phyloP scores from a whole-genome alignment of 2,113 vertebrate species.

The Oostethus manadensis region DNA sequence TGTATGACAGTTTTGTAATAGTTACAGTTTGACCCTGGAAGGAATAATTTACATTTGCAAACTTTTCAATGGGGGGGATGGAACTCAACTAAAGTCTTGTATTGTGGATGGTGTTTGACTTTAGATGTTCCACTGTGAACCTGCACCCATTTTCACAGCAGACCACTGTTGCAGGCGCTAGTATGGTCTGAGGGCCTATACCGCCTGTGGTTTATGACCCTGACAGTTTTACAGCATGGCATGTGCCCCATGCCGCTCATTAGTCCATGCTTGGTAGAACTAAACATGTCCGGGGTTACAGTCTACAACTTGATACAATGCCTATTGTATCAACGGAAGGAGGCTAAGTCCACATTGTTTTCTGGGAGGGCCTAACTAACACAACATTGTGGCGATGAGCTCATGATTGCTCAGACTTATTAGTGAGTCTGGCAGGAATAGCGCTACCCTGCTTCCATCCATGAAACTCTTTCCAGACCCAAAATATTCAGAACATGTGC shows the following conservation, averaged over 20 bases:
- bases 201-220: background rate
- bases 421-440: background rate
- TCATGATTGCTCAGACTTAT: too few relatives aligned
- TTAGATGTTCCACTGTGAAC: background rate
- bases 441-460: background rate
- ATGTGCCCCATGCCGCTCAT: slow-evolving; percentile 6
- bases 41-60: background rate
- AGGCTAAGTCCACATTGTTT: background rate
- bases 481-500: background rate
- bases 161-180: slow-evolving; percentile 11
- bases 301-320: background rate
- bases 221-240: slow-evolving; percentile 22
- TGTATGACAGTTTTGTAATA: too few relatives aligned
- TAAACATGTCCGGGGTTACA: background rate
- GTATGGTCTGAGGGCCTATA: slow-evolving; percentile 10
- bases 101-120: background rate
- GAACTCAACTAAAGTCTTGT: background rate
- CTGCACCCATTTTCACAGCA: slow-evolving; percentile 6
- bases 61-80: background rate
- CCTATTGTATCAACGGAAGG: background rate
- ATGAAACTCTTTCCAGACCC: background rate
- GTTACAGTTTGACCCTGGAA: too few relatives aligned
- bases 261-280: slow-evolving; percentile 7
- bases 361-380: background rate
- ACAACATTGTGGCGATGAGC: background rate